These are phyloP conservation scores for Magallana gigas DNA, from an alignment of 1,140 invertebrate species.

Conservation along the genomic window DNA sequence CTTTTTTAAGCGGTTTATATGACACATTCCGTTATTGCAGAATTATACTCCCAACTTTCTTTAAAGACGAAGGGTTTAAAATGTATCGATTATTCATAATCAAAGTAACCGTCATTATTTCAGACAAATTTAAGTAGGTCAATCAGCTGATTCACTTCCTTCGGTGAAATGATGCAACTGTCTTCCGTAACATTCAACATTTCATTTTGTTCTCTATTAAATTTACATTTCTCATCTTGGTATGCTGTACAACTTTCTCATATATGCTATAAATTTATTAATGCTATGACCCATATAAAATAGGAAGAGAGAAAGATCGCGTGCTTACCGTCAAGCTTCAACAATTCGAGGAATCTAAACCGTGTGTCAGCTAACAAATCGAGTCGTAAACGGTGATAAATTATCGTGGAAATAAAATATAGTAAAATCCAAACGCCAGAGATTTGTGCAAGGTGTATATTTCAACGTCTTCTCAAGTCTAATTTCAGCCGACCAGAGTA, in stretches of 20 bases:
- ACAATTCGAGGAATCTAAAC: background rate
- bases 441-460: background rate
- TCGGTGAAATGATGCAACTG: background rate
- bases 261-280: too few species aligned
- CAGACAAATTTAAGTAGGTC: constrained; percentile 9
- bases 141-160: background rate
- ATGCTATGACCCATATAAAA: too few species aligned
- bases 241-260: too few species aligned
- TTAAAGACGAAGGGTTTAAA: too few species aligned
- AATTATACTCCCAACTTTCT: too few species aligned
- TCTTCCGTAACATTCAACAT: background rate
- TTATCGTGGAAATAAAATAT: background rate
- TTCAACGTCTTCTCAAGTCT: background rate
- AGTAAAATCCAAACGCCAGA: background rate
- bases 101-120: too few species aligned
- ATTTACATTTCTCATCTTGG: too few species aligned
- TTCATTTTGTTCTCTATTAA: too few species aligned
- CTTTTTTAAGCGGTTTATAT: too few species aligned
- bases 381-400: background rate
- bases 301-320: background rate
- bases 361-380: background rate
- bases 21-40: too few species aligned
- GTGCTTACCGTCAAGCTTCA: background rate
- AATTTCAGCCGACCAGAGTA: constrained; percentile 16
- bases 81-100: too few species aligned